Conservation (phyloP, 35 echinoderm and acorn worm species). For the Amphiura filiformis region DNA sequence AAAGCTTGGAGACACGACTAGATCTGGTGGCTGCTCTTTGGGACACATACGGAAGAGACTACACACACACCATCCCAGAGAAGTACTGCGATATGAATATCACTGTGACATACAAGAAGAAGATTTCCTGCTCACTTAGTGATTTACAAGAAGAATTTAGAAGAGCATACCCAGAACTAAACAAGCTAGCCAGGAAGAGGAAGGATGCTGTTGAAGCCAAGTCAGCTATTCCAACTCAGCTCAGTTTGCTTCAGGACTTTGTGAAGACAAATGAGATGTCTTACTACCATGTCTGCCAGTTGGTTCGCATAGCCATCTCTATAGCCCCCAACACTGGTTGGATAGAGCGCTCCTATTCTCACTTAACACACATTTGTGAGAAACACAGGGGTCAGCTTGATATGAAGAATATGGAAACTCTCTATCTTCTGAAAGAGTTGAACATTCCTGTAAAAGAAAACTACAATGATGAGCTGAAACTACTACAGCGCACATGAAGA, state of each 20-base stretch:
- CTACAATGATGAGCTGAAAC: neutral
- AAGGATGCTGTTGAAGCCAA: conserved; percentile 5
- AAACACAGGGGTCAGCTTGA: neutral
- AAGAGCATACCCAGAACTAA: neutral
- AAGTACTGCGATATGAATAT: neutral
- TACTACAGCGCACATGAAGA: neutral
- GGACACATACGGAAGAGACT: neutral
- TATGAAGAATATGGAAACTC: conserved; percentile 7
- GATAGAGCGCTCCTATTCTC: conserved; percentile 2
- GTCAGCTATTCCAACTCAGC: neutral
- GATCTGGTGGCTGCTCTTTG: neutral
- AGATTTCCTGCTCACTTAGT: neutral
- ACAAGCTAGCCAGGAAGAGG: neutral
- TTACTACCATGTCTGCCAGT: neutral
- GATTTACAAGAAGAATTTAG: neutral
- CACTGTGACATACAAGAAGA: neutral
- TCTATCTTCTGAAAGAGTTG: neutral
- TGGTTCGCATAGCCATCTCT: conserved; percentile 7
- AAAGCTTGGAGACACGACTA: neutral
- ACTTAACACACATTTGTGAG: neutral
- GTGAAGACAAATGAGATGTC: neutral
- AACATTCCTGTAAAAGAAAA: neutral
- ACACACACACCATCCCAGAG: neutral
- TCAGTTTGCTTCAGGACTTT: neutral
- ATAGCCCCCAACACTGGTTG: neutral